A percentile compares a stretch with the other conserved stretches of the same genome.
Evolutionary conservation across 2,797 vertebrate genomes (phyloP).

Genomic region (Poecilia picta): DNA sequence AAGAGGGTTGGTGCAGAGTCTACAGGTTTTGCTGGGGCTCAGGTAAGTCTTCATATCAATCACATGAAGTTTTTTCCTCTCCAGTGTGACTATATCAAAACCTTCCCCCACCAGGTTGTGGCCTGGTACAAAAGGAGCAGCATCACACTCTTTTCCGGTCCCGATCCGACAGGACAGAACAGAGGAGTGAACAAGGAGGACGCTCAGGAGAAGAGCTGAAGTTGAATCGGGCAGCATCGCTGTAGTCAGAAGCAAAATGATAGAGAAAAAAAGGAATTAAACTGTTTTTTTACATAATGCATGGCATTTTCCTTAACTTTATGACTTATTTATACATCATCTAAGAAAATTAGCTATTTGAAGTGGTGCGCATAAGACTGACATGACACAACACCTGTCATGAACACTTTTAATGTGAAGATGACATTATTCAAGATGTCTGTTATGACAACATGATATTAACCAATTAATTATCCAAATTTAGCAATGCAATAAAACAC

Average conservation of each 20-base stretch:
- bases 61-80: constrained; percentile 23
- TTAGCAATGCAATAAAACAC: too few relatives aligned
- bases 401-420: too few relatives aligned
- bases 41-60: constrained; percentile 37
- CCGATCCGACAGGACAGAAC: constrained; percentile 17
- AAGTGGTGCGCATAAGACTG: too few relatives aligned
- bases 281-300: not conserved
- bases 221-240: constrained; percentile 27
- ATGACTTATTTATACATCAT: not conserved
- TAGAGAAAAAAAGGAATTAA: not conserved
- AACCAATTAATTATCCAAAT: too few relatives aligned
- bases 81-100: constrained; percentile 42
- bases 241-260: not conserved
- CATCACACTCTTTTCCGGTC: constrained; percentile 1
- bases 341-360: not conserved
- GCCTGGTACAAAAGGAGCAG: constrained; percentile 49
- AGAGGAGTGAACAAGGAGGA: constrained; percentile 31
- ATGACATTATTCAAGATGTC: too few relatives aligned
- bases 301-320: not conserved
- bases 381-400: too few relatives aligned
- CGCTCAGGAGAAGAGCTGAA: constrained; percentile 1
- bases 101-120: constrained; percentile 59
- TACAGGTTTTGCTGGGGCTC: not conserved
- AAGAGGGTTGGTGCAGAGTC: constrained; percentile 33
- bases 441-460: too few relatives aligned